Percentiles rank a stretch among this genome's conserved stretches.
Evolutionary conservation across 1,140 invertebrate species (phyloP).

Genomic region (Dreissena polymorpha): DNA sequence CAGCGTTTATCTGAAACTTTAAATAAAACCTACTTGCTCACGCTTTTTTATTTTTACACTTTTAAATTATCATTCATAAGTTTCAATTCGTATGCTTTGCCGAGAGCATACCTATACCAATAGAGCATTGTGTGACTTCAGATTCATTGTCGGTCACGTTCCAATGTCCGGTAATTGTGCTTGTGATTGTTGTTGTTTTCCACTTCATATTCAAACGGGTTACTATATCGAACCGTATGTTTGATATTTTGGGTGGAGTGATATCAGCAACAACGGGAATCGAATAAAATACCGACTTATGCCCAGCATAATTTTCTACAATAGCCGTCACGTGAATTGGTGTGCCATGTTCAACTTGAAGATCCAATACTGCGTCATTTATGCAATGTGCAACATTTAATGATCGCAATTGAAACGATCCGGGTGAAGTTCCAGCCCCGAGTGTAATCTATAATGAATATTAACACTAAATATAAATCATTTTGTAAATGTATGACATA

Average conservation of each 20-base stretch:
- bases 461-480: neutral
- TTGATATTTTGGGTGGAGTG: conserved; percentile 28
- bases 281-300: conserved; percentile 31
- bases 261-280: conserved; percentile 36
- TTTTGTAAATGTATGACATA: conserved; percentile 6
- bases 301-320: conserved; percentile 53
- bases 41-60: too few relatives aligned
- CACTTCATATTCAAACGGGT: conserved; percentile 8
- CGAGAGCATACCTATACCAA: conserved; percentile 18
- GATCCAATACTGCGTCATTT: conserved; percentile 19
- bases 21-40: too few relatives aligned
- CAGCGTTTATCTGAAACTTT: too few relatives aligned
- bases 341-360: conserved; percentile 39
- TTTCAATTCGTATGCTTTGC: too few relatives aligned
- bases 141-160: conserved; percentile 41
- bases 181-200: neutral
- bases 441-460: conserved; percentile 2
- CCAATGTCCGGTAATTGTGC: conserved; percentile 24
- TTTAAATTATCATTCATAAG: too few relatives aligned
- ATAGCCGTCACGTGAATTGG: conserved; percentile 40
- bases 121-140: conserved; percentile 40
- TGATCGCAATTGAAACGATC: conserved; percentile 47
- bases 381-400: conserved; percentile 10
- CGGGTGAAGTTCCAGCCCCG: conserved; percentile 51
- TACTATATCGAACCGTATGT: neutral